Conservation (phyloP, 2,113 vertebrate species). For the Bufo bufo region DNA sequence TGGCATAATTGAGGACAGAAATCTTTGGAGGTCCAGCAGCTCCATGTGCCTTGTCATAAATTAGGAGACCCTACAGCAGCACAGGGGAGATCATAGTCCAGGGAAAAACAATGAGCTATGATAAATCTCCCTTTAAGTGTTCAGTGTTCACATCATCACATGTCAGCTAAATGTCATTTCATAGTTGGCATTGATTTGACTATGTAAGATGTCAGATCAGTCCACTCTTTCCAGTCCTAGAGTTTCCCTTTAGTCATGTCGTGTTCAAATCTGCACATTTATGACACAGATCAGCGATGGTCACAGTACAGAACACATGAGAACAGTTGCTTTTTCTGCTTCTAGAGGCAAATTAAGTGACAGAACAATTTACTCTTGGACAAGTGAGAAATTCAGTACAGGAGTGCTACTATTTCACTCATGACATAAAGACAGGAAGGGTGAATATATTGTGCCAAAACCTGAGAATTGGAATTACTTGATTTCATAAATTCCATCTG, state of each 20-base stretch:
- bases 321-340: not conserved
- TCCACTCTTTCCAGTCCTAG: not conserved
- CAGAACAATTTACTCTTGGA: not conserved
- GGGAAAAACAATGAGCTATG: too few species aligned
- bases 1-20: too few species aligned
- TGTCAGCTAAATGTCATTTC: not conserved
- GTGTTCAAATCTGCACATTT: too few species aligned
- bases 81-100: too few species aligned
- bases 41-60: too few species aligned
- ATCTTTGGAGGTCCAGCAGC: too few species aligned
- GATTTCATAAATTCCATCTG: not conserved
- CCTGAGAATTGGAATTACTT: not conserved
- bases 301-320: not conserved
- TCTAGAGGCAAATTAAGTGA: not conserved
- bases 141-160: too few species aligned
- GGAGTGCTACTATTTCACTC: constrained; percentile 11
- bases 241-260: not conserved
- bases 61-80: too few species aligned
- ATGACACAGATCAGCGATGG: not conserved
- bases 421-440: not conserved
- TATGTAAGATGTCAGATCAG: not conserved
- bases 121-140: too few species aligned
- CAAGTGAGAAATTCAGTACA: constrained; percentile 18
- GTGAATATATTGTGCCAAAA: not conserved
- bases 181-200: not conserved